A percentile compares a stretch with the other conserved stretches of the same genome.
phyloP scores from a whole-genome alignment of 2,888 invertebrate species.

The Andrena dorsata region DNA sequence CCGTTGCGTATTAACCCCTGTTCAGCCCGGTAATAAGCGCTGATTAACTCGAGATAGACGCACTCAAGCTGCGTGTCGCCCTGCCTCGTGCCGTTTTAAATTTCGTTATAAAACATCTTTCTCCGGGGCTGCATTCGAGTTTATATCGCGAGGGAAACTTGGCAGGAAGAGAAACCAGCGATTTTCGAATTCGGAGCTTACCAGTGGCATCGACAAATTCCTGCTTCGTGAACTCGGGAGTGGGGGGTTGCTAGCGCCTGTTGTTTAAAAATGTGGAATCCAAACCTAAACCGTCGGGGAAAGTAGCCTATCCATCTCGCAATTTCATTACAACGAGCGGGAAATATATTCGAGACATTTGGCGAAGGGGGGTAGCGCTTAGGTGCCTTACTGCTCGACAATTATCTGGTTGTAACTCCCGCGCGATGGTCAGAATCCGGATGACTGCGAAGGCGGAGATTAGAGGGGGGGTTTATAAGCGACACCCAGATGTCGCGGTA shows the following conservation, averaged over 20 bases:
- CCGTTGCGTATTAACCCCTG: slow-evolving; percentile 80
- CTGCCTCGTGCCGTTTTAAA: slow-evolving; percentile 56
- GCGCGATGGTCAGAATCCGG: slow-evolving; percentile 75
- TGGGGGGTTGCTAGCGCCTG: not conserved
- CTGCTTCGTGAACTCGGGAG: not conserved
- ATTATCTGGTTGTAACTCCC: slow-evolving; percentile 79
- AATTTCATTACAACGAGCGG: slow-evolving; percentile 53
- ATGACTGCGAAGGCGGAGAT: slow-evolving; percentile 68
- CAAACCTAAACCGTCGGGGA: not conserved
- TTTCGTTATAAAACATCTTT: slow-evolving; percentile 47
- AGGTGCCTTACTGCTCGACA: slow-evolving; percentile 66
- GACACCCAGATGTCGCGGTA: slow-evolving; percentile 84
- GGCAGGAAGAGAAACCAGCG: no score
- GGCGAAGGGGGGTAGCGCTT: slow-evolving; percentile 44
- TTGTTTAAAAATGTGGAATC: not conserved
- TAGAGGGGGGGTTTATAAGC: slow-evolving; percentile 77
- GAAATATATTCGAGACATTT: slow-evolving; percentile 35
- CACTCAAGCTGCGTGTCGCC: slow-evolving; percentile 44
- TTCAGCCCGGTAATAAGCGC: slow-evolving; percentile 66
- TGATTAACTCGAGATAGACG: slow-evolving; percentile 72
- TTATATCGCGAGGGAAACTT: no score
- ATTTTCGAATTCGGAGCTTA: not conserved
- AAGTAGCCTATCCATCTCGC: slow-evolving; percentile 20
- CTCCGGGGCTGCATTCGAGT: not conserved
- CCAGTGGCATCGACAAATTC: not conserved